Percentiles rank a stretch among this genome's conserved stretches.
phyloP scores from a whole-genome alignment of 2,113 vertebrate species.

The Stercorarius parasiticus region DNA sequence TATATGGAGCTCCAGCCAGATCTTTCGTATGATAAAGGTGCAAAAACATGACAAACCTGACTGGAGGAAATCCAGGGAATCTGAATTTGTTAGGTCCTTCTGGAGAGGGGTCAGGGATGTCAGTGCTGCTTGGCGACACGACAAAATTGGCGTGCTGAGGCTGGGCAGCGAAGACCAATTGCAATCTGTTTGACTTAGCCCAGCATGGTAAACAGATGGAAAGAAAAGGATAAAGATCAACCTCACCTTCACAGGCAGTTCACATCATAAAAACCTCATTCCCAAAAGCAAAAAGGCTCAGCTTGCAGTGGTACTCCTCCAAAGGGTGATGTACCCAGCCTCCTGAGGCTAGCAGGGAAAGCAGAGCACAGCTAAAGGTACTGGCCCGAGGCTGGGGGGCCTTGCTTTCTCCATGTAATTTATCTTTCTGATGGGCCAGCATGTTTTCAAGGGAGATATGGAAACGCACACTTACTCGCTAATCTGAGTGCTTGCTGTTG shows the following conservation, averaged over 20 bases:
- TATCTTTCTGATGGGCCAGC: not conserved
- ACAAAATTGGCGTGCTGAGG: not conserved
- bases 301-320: not conserved
- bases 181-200: not conserved
- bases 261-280: not conserved
- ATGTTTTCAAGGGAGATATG: not conserved
- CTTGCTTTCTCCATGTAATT: not conserved
- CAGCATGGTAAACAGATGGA: constrained; percentile 5
- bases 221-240: not conserved
- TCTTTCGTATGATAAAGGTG: not conserved
- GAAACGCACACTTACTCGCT: too few relatives aligned
- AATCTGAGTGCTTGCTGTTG: accelerated
- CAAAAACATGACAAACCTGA: not conserved
- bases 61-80: not conserved
- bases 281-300: not conserved
- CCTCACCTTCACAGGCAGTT: not conserved
- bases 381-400: not conserved
- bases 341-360: not conserved
- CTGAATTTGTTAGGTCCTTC: not conserved
- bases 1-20: not conserved
- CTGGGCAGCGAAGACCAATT: not conserved
- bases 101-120: not conserved
- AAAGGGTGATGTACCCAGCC: not conserved
- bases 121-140: not conserved
- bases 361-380: not conserved